Base-by-base conservation (phyloP, 2,888 invertebrate genomes). In the Drymonia ruficornis region DNA sequence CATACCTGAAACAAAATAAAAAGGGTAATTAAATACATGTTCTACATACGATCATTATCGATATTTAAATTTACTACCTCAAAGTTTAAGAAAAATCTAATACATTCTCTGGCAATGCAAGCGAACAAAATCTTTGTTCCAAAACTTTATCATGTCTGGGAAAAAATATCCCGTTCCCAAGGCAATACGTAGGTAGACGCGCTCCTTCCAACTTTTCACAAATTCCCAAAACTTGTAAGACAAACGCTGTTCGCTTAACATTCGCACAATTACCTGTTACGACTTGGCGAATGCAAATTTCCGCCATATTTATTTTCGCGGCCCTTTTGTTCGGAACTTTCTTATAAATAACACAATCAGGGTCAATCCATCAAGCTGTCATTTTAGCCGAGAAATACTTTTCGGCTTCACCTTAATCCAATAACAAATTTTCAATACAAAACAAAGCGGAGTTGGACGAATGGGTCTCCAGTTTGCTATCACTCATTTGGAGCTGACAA, bases 331-430 rank as follows among this genome's bases (percentile, higher is more conserved):
- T 72, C 50, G 34, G 52, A 72, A 70, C 65, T 69, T 67, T 71
- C 63, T 68, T 69, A 55, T 69, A 74, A 69, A 76, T 76, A 74
- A 76, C 74, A 69, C 76, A 78, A 81, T 81, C 77, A 76, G 70
- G 65, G 65, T 71, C 76, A 74, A 83, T 83, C 82, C 76, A 81
- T 83, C 83, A 83, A 74, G 67, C 76, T 83, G 82, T 80, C 83
- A 74, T 76, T 69, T 63, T 65, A 67, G 47, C 69, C 73, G 61
- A 68, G 69, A 70, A 77, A 76, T 76, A 78, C 74, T 76, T 76
- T 76, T 67, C 68, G 70, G 72, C 64, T 65, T 61, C 61, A 78
- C 75, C 74, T 72, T 72, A 71, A 75, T 72, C 68, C 70, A 65
- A 69, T 76, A 73, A 70, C 65, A 65, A 74, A 69, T 74, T 74